Conservation (phyloP, 2,888 invertebrate genomes). For the Drosophila mayaguana region DNA sequence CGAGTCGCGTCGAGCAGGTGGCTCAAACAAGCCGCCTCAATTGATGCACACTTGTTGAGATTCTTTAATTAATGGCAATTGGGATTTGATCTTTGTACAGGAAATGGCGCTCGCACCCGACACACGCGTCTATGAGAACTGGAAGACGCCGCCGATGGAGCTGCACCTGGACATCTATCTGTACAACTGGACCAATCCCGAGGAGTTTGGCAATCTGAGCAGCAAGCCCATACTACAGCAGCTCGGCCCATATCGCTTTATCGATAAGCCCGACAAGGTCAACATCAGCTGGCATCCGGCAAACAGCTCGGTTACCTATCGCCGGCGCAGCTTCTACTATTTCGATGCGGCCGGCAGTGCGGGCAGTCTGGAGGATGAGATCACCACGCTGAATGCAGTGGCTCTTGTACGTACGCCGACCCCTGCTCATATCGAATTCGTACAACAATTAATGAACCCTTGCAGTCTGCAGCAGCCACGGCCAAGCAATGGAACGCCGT, state of each 20-base stretch:
- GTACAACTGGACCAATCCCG: conserved; percentile 93
- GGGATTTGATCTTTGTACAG: conserved; percentile 83
- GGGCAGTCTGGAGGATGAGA: conserved; percentile 89
- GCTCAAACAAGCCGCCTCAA: conserved; percentile 63
- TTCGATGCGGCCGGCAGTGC: conserved; percentile 89
- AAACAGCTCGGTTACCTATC: conserved; percentile 91
- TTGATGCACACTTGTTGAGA: conserved; percentile 57
- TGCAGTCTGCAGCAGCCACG: conserved; percentile 85
- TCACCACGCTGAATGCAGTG: conserved; percentile 91
- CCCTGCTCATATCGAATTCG: conserved; percentile 3
- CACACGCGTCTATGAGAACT: conserved; percentile 88
- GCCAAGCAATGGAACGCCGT: conserved; percentile 87
- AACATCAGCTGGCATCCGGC: conserved; percentile 90
- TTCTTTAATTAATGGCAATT: conserved; percentile 71
- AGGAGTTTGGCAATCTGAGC: conserved; percentile 87
- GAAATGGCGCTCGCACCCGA: conserved; percentile 88
- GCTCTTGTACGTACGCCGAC: conserved; percentile 87
- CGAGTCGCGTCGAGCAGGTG: conserved; percentile 24
- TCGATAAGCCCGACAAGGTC: conserved; percentile 89
- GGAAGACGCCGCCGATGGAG: conserved; percentile 89
- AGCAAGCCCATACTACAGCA: conserved; percentile 87
- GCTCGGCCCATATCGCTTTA: conserved; percentile 89
- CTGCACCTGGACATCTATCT: conserved; percentile 89
- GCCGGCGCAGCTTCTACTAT: conserved; percentile 89
- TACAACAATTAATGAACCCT: conserved; percentile 16